phyloP scores from a whole-genome alignment of 2,113 vertebrate species.

The Stictonetta naevosa region DNA sequence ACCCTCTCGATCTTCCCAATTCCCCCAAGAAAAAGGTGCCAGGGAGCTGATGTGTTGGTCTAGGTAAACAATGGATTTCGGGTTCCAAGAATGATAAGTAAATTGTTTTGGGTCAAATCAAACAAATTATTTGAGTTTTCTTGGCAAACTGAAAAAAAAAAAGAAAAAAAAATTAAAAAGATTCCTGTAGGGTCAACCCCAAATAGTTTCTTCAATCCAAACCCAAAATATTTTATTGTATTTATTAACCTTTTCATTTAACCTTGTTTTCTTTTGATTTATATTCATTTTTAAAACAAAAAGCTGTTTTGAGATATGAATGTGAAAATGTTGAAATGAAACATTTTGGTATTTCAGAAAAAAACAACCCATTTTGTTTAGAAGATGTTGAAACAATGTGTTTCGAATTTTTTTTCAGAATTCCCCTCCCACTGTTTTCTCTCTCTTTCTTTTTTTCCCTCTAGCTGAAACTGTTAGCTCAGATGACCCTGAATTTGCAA shows the following conservation, averaged over 20 bases:
- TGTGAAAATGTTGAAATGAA: conserved; percentile 41
- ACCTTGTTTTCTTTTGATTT: conserved; percentile 42
- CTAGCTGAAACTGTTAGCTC: background rate
- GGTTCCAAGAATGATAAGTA: conserved; percentile 49
- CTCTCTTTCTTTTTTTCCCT: background rate
- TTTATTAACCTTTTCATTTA: conserved; percentile 56
- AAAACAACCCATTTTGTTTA: conserved; percentile 20
- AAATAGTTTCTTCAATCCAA: conserved; percentile 13
- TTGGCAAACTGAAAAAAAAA: background rate
- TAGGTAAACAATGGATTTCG: conserved; percentile 29
- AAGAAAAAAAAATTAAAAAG: background rate
- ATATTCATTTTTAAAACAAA: background rate
- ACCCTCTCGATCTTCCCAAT: conserved; percentile 33
- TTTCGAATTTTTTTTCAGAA: conserved; percentile 41
- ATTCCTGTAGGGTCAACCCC: background rate
- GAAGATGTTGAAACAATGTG: conserved; percentile 63
- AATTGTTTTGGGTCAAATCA: conserved; percentile 34
- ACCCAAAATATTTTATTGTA: background rate
- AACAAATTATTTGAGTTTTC: conserved; percentile 41
- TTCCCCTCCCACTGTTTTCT: conserved; percentile 35
- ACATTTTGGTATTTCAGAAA: conserved; percentile 34
- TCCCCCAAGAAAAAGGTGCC: background rate
- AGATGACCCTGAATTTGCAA: conserved; percentile 15
- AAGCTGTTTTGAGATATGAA: background rate
- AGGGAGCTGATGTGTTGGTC: conserved; percentile 4